Evolutionary conservation across 2,888 invertebrate species (phyloP).

Genomic region (Lumbricus terrestris): DNA sequence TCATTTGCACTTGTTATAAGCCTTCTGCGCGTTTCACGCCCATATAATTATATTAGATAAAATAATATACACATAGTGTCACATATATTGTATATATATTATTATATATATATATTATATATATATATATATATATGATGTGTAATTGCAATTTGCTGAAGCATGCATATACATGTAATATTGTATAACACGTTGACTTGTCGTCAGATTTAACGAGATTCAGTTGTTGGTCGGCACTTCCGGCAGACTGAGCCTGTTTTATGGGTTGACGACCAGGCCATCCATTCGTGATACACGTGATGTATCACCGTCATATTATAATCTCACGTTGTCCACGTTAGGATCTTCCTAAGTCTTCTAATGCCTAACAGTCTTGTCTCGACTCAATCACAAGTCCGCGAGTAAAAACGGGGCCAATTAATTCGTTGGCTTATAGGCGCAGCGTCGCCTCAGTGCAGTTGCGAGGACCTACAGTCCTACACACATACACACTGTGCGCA

Average conservation of each 20-base stretch:
- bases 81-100: too few relatives aligned
- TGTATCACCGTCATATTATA: neutral
- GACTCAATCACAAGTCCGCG: neutral
- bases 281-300: neutral
- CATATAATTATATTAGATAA: too few relatives aligned
- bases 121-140: too few relatives aligned
- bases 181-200: neutral
- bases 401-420: neutral
- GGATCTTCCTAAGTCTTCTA: neutral
- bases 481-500: too few relatives aligned
- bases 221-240: neutral
- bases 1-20: too few relatives aligned
- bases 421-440: neutral
- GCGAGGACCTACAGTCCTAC: neutral
- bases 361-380: neutral
- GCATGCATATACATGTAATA: too few relatives aligned
- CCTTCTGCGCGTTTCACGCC: too few relatives aligned
- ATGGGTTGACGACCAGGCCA: neutral
- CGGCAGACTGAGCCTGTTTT: neutral
- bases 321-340: neutral
- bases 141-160: too few relatives aligned
- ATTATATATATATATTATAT: too few relatives aligned
- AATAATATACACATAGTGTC: too few relatives aligned
- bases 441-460: neutral
- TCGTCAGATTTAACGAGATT: neutral